Evolutionary conservation across 2,797 vertebrate genomes (phyloP).

Genomic region (Telmatherina bonti): DNA sequence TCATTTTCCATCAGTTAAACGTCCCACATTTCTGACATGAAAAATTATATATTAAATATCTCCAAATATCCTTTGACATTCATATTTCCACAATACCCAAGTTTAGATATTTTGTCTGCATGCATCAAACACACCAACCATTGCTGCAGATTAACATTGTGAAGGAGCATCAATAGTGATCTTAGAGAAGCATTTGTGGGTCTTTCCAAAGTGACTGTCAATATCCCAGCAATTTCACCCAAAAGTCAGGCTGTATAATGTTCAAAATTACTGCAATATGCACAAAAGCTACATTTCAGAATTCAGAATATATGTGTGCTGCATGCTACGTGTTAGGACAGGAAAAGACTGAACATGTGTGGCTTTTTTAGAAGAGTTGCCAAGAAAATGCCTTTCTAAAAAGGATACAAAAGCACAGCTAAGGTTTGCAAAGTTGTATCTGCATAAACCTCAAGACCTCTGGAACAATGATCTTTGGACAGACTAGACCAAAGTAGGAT

Average conservation of each 20-base stretch:
- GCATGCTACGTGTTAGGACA: neutral
- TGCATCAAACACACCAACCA: neutral
- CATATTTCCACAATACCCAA: neutral
- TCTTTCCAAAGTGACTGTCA: neutral
- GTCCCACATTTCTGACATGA: constrained; percentile 34
- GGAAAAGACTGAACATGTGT: neutral
- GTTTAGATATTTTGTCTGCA: neutral
- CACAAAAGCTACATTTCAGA: neutral
- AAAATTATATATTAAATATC: constrained; percentile 2
- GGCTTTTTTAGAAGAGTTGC: too few relatives aligned
- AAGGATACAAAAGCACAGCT: too few relatives aligned
- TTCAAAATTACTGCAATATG: neutral
- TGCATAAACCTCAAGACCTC: too few relatives aligned
- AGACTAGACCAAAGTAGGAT: too few relatives aligned
- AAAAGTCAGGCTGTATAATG: neutral
- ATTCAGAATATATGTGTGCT: neutral
- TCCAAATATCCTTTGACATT: too few relatives aligned
- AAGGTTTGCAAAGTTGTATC: too few relatives aligned
- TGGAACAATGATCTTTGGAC: too few relatives aligned
- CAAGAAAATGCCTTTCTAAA: too few relatives aligned
- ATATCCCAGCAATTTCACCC: neutral
- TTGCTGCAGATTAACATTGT: neutral
- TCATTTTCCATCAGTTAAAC: constrained; percentile 44
- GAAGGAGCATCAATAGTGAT: neutral
- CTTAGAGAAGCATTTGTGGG: neutral